Base-by-base conservation (phyloP, 30 jellyfish, hydroid and myxozoan species). In the Clytia hemisphaerica region DNA sequence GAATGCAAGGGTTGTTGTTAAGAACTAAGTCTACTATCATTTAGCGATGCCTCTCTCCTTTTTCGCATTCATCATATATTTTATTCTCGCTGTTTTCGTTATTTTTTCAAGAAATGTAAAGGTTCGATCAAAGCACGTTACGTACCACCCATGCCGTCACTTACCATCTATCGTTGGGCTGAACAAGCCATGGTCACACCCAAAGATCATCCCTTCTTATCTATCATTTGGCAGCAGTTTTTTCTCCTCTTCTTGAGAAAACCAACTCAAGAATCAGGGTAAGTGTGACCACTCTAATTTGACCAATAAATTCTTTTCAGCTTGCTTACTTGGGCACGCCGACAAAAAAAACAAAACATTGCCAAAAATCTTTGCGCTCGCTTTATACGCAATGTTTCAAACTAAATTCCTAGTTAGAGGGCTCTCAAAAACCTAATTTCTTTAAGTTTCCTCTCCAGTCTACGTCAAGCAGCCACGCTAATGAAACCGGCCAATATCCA, bases 181-280 rank as follows among this genome's bases (percentile, higher is more conserved):
- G 96, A 86, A 18, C 94, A 67, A 38, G 96, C 94, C 7, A 28
- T 86, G 80, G 58, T 79, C 0, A 73, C 96, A 33, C 77, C 77
- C 54, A 22, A 34, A 24, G 89, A 70, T 37, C 96, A 86, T 77
- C 96, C 96, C 19, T 14, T 86, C 53, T 72, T 86, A 12, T 94
- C 96, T 0, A 22, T 86, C 55, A 86, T 86, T 1, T 86, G 96
- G 96, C 96, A 86, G 37, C 82, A 78, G 72, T 86, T 86, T 57
- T 86, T 86, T 64, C 10, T 44, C 18, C 49, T 86, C 32, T 86
- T 60, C 48, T 70, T 86, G 61, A 85, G 76, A 55, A 83, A 83
- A 60, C 95, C 79, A 45, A 75, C 68, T 16, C 42, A 75, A 9
- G 81, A 50, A 10, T 73, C 83, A 12, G 92, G 95, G 95, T 83